These are phyloP conservation scores for Poeciliopsis infans DNA, from an alignment of 2,797 vertebrate species.

Conservation along the genomic window DNA sequence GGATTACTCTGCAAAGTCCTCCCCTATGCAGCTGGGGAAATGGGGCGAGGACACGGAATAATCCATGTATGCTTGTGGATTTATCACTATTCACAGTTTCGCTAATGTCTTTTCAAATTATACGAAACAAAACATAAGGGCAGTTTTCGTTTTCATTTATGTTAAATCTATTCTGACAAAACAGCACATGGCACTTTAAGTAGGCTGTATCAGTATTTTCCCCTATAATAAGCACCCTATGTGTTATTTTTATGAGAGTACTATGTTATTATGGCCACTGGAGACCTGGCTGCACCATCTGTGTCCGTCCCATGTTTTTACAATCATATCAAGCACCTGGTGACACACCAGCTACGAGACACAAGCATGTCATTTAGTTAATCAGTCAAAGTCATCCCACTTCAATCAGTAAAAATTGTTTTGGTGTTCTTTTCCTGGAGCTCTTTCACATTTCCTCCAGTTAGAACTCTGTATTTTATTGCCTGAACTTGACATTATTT, in stretches of 20 bases:
- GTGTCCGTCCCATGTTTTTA: conserved; percentile 54
- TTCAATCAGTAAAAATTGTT: conserved; percentile 40
- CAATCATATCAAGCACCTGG: conserved; percentile 64
- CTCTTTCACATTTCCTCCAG: neutral
- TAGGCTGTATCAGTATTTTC: conserved; percentile 38
- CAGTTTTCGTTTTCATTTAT: neutral
- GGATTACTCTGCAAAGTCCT: conserved; percentile 45
- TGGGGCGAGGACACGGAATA: conserved; percentile 29
- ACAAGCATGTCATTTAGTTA: conserved; percentile 67
- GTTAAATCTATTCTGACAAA: conserved; percentile 14
- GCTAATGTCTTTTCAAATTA: conserved; percentile 9
- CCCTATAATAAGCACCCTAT: conserved; percentile 70
- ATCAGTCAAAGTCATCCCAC: conserved; percentile 29
- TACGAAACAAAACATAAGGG: conserved; percentile 4
- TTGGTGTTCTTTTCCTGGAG: conserved; percentile 1
- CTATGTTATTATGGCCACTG: conserved; percentile 65
- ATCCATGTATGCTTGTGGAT: conserved; percentile 22
- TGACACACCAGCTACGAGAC: conserved; percentile 54
- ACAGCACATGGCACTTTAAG: conserved; percentile 8
- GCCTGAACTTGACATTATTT: neutral
- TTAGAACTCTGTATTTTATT: neutral
- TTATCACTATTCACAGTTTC: conserved; percentile 3
- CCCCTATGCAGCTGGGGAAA: conserved; percentile 53
- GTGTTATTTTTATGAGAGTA: conserved; percentile 58
- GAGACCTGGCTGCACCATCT: conserved; percentile 46